These are phyloP conservation scores for Cyprinus carpio DNA, from an alignment of 2,113 vertebrate genomes.

Conservation along the genomic window DNA sequence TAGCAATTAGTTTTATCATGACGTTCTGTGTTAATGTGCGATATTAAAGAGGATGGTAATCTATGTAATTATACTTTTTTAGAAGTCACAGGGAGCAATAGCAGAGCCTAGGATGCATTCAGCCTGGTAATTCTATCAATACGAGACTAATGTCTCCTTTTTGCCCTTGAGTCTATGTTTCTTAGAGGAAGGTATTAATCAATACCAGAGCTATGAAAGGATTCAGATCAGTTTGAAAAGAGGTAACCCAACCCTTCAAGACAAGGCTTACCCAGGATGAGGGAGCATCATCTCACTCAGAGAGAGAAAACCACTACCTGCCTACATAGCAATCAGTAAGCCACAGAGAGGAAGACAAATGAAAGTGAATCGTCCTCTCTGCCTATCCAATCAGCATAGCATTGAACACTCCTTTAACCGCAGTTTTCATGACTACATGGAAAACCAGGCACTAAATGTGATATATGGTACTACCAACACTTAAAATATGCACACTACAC, in stretches of 20 bases:
- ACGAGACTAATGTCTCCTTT: constrained; percentile 45
- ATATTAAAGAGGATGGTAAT: constrained; percentile 30
- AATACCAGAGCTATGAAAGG: constrained; percentile 66
- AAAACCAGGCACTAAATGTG: no score
- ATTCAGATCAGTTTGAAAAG: constrained; percentile 57
- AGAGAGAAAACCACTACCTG: constrained; percentile 21
- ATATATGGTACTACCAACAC: background rate
- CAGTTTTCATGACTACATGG: no score
- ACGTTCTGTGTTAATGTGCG: constrained; percentile 22
- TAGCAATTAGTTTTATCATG: constrained; percentile 24
- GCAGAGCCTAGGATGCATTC: constrained; percentile 16
- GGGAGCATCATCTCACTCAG: background rate
- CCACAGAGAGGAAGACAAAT: constrained; percentile 51
- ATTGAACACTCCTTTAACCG: no score
- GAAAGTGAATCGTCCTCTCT: background rate
- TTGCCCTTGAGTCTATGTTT: constrained; percentile 61
- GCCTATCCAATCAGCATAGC: background rate
- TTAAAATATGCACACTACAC: background rate
- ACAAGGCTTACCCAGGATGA: constrained; percentile 37
- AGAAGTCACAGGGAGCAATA: background rate
- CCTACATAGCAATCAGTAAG: constrained; percentile 60
- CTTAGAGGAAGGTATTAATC: constrained; percentile 64
- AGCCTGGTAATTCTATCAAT: constrained; percentile 55
- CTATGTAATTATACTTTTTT: constrained; percentile 27
- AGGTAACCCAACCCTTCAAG: constrained; percentile 63